phyloP scores from a whole-genome alignment of 1,140 invertebrate genomes.

The Calephelis nemesis region DNA sequence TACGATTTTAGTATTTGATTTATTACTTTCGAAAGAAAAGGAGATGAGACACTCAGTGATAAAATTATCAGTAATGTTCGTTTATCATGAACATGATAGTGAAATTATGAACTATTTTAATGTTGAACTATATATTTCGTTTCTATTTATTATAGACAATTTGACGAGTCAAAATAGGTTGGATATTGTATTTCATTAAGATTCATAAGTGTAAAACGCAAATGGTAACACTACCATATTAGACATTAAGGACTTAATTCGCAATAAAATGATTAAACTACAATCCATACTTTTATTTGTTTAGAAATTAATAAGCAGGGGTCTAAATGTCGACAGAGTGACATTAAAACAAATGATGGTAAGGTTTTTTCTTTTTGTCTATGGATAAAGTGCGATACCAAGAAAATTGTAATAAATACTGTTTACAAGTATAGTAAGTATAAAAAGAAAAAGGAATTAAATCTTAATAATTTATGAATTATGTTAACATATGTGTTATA shows the following conservation, averaged over 20 bases:
- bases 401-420: not conserved
- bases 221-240: slow-evolving; percentile 44
- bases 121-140: slow-evolving; percentile 10
- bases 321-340: not conserved
- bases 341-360: not conserved
- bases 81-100: slow-evolving; percentile 12
- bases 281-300: slow-evolving; percentile 55
- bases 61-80: not conserved
- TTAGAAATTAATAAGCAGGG: slow-evolving; percentile 9
- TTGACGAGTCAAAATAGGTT: slow-evolving; percentile 9
- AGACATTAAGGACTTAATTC: slow-evolving; percentile 53
- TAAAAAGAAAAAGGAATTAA: too few species aligned
- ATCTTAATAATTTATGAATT: not conserved
- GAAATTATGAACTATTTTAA: slow-evolving; percentile 12
- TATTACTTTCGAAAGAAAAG: slow-evolving; percentile 18
- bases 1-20: slow-evolving; percentile 24
- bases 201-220: slow-evolving; percentile 36
- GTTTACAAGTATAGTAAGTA: too few species aligned
- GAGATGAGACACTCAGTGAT: slow-evolving; percentile 15
- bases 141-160: slow-evolving; percentile 10
- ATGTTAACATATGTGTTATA: too few species aligned
- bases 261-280: slow-evolving; percentile 60
- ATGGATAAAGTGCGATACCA: not conserved
- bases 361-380: not conserved
- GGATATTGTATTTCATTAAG: slow-evolving; percentile 26